Base-by-base conservation (phyloP, 2,888 invertebrate species). In the Volucella bombylans region DNA sequence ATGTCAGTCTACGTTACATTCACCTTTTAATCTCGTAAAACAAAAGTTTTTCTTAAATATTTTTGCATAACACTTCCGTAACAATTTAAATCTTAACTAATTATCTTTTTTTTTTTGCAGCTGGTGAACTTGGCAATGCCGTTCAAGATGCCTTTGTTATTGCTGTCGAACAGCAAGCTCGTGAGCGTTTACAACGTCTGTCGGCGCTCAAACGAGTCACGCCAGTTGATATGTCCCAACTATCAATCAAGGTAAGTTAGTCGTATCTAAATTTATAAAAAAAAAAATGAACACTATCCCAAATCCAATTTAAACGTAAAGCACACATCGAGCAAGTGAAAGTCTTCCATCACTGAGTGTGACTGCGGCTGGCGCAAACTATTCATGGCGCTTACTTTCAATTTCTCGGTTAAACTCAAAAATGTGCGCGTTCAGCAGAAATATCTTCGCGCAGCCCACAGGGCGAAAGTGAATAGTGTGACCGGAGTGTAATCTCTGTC, bases 71-170 rank as follows among this genome's bases (percentile, higher is more conserved):
- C 31, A 31, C 31, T 31, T 31, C 4, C 1, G 31, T 31, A 31
- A 31, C 31, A 31, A 6, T 6, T 6, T 31, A 31, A 31, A 31
- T 31, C 31, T 31, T 31, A 31, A 31, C 6, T 31, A 31, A 31
- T 31, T 41, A 6, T 1, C 12, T 39, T 3, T 62, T 55, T 49
- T 45, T 47, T 31, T 38, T 89, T 94, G 23, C 93, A 96, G 97
- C 96, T 92, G 94, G 96, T 91, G 97, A 97, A 92, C 94, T 97
- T 92, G 96, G 96, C 83, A 96, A 95, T 93, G 96, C 96, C 91
- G 96, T 98, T 90, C 97, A 97, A 93, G 97, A 98, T 96, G 98
- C 98, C 88, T 98, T 98, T 94, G 97, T 98, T 93, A 98, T 98
- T 93, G 98, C 98, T 88, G 97, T 98, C 92, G 98, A 98, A 93